Base-by-base conservation (phyloP, 2,113 vertebrate genomes). In the Daubentonia madagascariensis region DNA sequence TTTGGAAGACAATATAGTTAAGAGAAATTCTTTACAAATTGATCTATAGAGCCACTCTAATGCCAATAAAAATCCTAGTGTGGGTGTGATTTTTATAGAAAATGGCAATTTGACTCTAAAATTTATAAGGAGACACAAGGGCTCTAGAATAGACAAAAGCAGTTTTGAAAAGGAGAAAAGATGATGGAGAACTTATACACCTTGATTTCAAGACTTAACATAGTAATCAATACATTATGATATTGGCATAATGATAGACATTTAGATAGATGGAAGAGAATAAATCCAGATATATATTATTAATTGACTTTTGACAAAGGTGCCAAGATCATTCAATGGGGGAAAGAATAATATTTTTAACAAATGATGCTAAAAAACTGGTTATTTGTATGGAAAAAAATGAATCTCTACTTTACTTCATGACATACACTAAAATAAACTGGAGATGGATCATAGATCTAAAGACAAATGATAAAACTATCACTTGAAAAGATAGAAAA, bases 121-220 rank as follows among this genome's bases (percentile, higher is more conserved):
- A 72, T n/a, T 67, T 93, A 75, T 48, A 67, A 87, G 32, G 45
- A 78, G 5, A 57, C 59, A 10, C 59, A 48, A 85, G 93, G 20
- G 25, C 40, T 43, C 48, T 92, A 72, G 50, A 96, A 50, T 23
- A 79, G 48, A 54, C 3, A 92, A 65, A 89, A 92, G 59, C 63
- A 94, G 57, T 43, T 89, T 92, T 89, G 70, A 57, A 86, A 94
- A 83, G 70, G 35, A 70, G 48, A 65, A 94, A 94, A n/a, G 61
- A 87, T 75, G 16, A n/a, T n/a, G 14, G 37, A 57, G 35, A 85
- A 85, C 0, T 7, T 78, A 67, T 1, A 18, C n/a, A 22, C 57
- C 3, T 20, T 86, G 37, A 87, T 54, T 68, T 93, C 5, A 83
- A 68, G 28, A 86, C 9, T 70, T 67, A 79, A 14, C 32, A 12